Evolutionary conservation across 53 echinoderm and acorn worm genomes (phyloP), one percentile per base, ranked within the genome.

Genomic region (Apostichopus leukothele): DNA sequence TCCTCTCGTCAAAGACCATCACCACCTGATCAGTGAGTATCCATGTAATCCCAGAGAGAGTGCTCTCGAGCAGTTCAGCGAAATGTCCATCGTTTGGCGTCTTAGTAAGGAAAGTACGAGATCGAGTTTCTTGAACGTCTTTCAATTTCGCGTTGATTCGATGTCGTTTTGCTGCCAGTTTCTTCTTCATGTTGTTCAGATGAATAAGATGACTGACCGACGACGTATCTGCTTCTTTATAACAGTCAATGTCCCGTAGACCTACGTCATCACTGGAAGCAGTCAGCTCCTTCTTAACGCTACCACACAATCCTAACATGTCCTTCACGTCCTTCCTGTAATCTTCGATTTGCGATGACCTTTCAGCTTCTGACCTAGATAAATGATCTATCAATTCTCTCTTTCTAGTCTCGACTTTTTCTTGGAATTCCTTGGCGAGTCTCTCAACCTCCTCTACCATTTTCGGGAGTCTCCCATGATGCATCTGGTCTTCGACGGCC

Each of bases 1-100:
- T 63, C 25, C 85, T 61, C 19, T 84, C 85, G 50, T 84, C 85
- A 18, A 66, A 84, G 5, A 84, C 85, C 85, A 84, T 84, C 4
- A 66, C 85, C 20, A 84, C n/a, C 60, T 84, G 85, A 66, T 84
- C 68, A 6, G 22, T 50, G 12, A 84, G 66, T 6, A 84, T 20
- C 85, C 85, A 84, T 21, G 68, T 22, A 25, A 14, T 84, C n/a
- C 85, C 85, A 7, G 85, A 55, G 18, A 84, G 66, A 27, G 85
- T 84, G 60, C 85, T 84, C 9, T 84, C 85, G 0, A 84, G 6
- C 60, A 84, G 50, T 6, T 84, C 66, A 10, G 85, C 85, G 6
- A 84, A 84, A 4, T 84, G 66, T 1, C 85, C 85, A 50, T 84
- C 68, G 67, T 84, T 84, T 8, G 85, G 66, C 6, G 85, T 84